phyloP scores from a whole-genome alignment of 2,797 vertebrate species.

The Enoplosus armatus region DNA sequence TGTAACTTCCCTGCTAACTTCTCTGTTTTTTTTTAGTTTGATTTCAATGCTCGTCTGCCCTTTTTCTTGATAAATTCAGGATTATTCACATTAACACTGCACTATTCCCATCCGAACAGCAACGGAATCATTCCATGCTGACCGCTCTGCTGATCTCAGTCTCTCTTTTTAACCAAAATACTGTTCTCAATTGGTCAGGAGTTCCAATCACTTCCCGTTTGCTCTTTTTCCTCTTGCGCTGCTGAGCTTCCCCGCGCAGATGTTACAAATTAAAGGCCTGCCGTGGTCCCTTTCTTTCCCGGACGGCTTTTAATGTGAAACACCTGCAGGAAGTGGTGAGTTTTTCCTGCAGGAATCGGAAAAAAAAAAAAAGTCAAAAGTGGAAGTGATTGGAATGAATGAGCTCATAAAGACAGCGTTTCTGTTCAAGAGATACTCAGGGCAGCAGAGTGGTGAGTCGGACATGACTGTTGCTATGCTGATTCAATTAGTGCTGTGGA shows the following conservation, averaged over 20 bases:
- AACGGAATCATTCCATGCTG: not conserved
- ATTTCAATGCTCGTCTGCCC: too few species aligned
- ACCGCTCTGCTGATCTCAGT: not conserved
- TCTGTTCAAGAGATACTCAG: not conserved
- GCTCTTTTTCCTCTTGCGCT: not conserved
- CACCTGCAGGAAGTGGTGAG: not conserved
- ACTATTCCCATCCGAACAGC: not conserved
- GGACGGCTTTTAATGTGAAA: conserved; percentile 18
- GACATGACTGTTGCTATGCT: conserved; percentile 7
- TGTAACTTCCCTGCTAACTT: too few species aligned
- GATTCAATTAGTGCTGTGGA: conserved; percentile 17
- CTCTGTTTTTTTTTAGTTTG: too few species aligned
- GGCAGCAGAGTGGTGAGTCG: not conserved
- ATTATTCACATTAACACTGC: not conserved
- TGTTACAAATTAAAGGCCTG: not conserved
- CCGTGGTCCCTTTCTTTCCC: not conserved
- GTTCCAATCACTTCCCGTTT: not conserved
- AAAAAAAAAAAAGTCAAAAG: not conserved
- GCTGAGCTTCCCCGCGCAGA: too few species aligned
- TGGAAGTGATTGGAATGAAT: conserved; percentile 6
- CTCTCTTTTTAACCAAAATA: not conserved
- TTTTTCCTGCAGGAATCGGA: not conserved
- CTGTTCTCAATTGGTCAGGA: not conserved
- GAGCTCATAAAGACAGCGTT: not conserved
- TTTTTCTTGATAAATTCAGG: conserved; percentile 4